These are phyloP conservation scores for Enoplosus armatus DNA, from an alignment of 2,797 vertebrate genomes.

Conservation along the genomic window DNA sequence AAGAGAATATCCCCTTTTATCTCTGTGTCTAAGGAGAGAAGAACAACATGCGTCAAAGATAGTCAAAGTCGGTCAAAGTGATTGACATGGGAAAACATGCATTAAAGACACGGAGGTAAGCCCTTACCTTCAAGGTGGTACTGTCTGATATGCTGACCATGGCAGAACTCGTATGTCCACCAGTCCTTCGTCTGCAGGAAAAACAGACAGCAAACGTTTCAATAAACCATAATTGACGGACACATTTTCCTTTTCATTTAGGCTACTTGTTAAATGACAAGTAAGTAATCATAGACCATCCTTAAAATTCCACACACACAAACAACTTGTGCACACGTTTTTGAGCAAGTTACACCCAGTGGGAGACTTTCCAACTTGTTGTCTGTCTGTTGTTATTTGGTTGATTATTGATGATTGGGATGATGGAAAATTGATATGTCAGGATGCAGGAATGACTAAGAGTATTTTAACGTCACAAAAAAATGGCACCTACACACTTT, in stretches of 20 bases:
- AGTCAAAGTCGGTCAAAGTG: background rate
- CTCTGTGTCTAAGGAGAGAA: slow-evolving; percentile 89
- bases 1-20: slow-evolving; percentile 93
- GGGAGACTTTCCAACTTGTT: background rate
- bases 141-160: slow-evolving; percentile 92
- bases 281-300: background rate
- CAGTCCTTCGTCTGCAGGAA: slow-evolving; percentile 93
- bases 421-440: background rate
- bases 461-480: too few relatives aligned
- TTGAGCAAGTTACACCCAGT: background rate
- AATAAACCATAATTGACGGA: background rate
- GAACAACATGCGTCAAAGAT: slow-evolving; percentile 21
- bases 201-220: slow-evolving; percentile 17
- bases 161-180: slow-evolving; percentile 99
- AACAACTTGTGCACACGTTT: background rate
- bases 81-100: background rate
- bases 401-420: background rate
- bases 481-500: too few relatives aligned
- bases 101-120: background rate
- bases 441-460: background rate
- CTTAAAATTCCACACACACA: background rate
- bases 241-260: background rate
- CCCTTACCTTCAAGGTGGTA: slow-evolving; percentile 94
- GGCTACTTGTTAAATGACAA: background rate
- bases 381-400: background rate